These are phyloP conservation scores for Plebejus anna DNA, from an alignment of 2,888 invertebrate species.

Conservation along the genomic window DNA sequence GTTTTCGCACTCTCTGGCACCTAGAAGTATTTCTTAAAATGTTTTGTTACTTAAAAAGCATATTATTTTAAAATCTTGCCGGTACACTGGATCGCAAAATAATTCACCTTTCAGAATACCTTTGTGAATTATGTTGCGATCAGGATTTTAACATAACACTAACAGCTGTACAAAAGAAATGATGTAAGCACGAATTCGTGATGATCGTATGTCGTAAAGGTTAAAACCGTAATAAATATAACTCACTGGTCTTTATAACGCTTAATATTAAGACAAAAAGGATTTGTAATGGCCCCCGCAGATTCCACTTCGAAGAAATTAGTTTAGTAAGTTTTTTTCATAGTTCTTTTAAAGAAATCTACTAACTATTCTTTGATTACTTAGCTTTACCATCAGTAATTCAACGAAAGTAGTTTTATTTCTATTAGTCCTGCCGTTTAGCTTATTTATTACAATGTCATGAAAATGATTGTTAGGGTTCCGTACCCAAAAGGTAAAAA, in stretches of 20 bases:
- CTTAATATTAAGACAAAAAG: neutral
- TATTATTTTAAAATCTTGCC: too few species aligned
- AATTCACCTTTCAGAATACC: neutral
- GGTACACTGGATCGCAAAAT: too few species aligned
- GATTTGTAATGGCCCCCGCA: neutral
- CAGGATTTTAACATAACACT: conserved; percentile 17
- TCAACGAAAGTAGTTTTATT: too few species aligned
- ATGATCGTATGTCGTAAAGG: conserved; percentile 12
- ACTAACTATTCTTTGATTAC: neutral
- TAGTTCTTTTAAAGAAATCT: neutral
- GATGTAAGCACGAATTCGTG: conserved; percentile 22
- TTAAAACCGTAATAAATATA: conserved; percentile 19
- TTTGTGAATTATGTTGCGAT: conserved; percentile 9
- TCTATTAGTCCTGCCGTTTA: too few species aligned
- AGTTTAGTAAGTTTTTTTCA: neutral
- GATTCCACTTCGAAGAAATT: neutral
- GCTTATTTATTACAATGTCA: too few species aligned
- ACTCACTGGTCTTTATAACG: conserved; percentile 8
- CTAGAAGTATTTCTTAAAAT: too few species aligned
- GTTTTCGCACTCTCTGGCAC: too few species aligned
- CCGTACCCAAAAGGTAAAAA: too few species aligned
- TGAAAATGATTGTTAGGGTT: too few species aligned
- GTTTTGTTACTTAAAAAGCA: too few species aligned
- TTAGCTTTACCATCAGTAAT: neutral
- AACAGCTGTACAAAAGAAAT: conserved; percentile 23